These are phyloP conservation scores for Zeus faber DNA, from an alignment of 2,113 vertebrate species.

Conservation along the genomic window DNA sequence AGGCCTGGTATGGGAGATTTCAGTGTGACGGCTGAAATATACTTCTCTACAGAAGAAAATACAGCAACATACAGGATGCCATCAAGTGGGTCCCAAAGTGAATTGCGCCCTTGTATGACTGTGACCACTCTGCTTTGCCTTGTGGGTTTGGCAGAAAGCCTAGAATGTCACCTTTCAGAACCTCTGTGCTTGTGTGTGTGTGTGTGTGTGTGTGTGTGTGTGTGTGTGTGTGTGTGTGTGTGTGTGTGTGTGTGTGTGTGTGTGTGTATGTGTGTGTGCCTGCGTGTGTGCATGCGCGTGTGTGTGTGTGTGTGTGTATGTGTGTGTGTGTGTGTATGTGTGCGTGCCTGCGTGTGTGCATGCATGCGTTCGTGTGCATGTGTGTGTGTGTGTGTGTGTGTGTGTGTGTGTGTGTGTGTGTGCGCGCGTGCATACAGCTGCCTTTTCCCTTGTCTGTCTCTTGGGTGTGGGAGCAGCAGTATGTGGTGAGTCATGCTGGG, in stretches of 20 bases:
- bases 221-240: constrained; percentile 1
- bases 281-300: constrained; percentile 3
- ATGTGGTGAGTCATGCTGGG: constrained; percentile 36
- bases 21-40: too few relatives aligned
- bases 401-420: too few relatives aligned
- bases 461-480: too few relatives aligned
- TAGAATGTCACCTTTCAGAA: constrained; percentile 35
- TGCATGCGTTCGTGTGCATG: neutral
- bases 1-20: too few relatives aligned
- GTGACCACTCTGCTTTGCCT: constrained; percentile 12
- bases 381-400: too few relatives aligned
- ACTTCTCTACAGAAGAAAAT: neutral
- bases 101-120: constrained; percentile 6
- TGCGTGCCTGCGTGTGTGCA: neutral
- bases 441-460: too few relatives aligned
- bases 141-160: constrained; percentile 21
- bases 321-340: constrained; percentile 18
- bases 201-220: neutral
- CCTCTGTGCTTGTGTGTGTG: constrained; percentile 1
- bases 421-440: too few relatives aligned
- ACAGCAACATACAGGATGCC: constrained; percentile 1
- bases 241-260: neutral
- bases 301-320: constrained; percentile 14
- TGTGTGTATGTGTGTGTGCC: constrained; percentile 3
- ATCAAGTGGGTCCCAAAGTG: constrained; percentile 8